Evolutionary conservation across 2,797 vertebrate species (phyloP).

Genomic region (Gephyroberyx darwinii): DNA sequence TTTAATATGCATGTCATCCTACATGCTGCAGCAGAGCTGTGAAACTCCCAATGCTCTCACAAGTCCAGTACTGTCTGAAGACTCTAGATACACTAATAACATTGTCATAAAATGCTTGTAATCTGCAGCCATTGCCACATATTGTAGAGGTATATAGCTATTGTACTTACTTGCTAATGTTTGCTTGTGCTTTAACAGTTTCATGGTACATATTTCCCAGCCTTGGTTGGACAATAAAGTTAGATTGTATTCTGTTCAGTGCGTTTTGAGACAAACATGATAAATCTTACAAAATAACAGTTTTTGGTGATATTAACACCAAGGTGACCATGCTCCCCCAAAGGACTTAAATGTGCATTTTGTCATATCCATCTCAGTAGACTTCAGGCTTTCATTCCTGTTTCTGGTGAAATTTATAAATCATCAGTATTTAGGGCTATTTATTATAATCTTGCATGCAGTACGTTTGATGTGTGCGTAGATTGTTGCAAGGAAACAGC

Average conservation of each 20-base stretch:
- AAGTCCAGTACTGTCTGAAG: slow-evolving; percentile 53
- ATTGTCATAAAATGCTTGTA: slow-evolving; percentile 69
- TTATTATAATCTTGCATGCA: slow-evolving; percentile 79
- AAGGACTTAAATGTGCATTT: not conserved
- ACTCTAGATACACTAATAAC: slow-evolving; percentile 67
- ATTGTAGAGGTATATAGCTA: slow-evolving; percentile 67
- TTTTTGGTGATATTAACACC: slow-evolving; percentile 39
- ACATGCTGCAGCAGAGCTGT: slow-evolving; percentile 62
- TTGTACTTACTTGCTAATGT: slow-evolving; percentile 71
- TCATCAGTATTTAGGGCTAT: slow-evolving; percentile 67
- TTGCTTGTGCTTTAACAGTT: slow-evolving; percentile 69
- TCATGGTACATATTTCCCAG: slow-evolving; percentile 52
- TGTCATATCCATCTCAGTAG: slow-evolving; percentile 27
- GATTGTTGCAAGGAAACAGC: slow-evolving; percentile 72
- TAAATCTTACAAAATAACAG: slow-evolving; percentile 44
- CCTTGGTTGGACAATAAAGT: slow-evolving; percentile 62
- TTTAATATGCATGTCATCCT: slow-evolving; percentile 66
- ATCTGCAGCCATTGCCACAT: slow-evolving; percentile 69
- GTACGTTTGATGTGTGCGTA: slow-evolving; percentile 75
- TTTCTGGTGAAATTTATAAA: slow-evolving; percentile 56
- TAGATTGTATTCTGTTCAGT: slow-evolving; percentile 64
- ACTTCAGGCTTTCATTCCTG: slow-evolving; percentile 46
- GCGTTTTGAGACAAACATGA: slow-evolving; percentile 56
- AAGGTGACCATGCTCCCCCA: slow-evolving; percentile 2
- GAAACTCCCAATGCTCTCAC: slow-evolving; percentile 47